These are phyloP conservation scores for Schizaphis graminum DNA, from an alignment of 2,888 invertebrate species.

Conservation along the genomic window DNA sequence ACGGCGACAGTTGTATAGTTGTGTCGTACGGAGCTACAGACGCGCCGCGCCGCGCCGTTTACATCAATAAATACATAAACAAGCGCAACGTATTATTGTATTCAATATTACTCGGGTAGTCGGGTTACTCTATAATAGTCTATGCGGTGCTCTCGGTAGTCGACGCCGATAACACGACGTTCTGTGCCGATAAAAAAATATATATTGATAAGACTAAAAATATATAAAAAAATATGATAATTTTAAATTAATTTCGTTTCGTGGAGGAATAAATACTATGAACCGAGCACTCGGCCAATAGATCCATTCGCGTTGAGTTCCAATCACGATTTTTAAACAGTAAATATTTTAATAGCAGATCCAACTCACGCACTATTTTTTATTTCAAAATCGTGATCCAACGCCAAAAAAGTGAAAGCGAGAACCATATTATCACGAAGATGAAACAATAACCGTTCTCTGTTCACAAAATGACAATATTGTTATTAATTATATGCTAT, in stretches of 20 bases:
- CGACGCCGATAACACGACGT: not conserved
- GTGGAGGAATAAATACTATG: constrained; percentile 23
- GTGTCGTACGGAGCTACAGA: no score
- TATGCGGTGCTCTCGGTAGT: not conserved
- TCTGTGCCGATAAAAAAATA: not conserved
- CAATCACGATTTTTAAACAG: not conserved
- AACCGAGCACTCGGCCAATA: not conserved
- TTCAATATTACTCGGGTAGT: not conserved
- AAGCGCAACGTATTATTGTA: not conserved
- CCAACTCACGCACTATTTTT: no score
- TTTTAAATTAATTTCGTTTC: not conserved
- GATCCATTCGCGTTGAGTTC: not conserved
- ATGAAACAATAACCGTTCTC: not conserved
- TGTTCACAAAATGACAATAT: not conserved
- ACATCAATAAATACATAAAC: not conserved
- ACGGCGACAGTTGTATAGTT: not conserved
- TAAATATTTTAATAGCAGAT: not conserved
- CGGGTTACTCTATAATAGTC: not conserved
- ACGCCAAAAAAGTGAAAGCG: no score
- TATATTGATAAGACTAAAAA: not conserved
- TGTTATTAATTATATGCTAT: not conserved
- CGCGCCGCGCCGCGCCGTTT: not conserved
- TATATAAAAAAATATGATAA: constrained; percentile 11
- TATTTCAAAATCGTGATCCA: no score
- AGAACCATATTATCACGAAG: not conserved